Base-by-base conservation (phyloP, 2,888 invertebrate genomes). In the Lamproptera curius region DNA sequence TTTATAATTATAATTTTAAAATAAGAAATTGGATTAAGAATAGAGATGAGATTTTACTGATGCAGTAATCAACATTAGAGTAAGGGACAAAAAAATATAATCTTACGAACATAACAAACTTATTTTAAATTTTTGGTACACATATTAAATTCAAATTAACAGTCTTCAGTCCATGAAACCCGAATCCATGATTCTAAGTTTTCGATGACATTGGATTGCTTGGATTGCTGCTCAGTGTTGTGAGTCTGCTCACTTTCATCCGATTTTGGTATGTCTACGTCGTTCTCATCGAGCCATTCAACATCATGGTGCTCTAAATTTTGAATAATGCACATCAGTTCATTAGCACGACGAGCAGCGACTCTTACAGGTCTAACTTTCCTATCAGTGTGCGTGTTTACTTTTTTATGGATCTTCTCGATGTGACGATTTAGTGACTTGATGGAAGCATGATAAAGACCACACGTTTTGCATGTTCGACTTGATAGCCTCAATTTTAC, bases 401-500 rank as follows among this genome's bases (percentile, higher is more conserved):
- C 51, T 59, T 57, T 57, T 42, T 56, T 57, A 58, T 57, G 56
- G 54, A 56, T 57, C 54, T 58, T 57, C 48, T 58, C 56, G 55
- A 61, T 62, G 61, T 59, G 62, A 59, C 55, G 58, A 58, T 59
- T 61, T 57, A 61, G 37, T 62, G 56, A 62, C 44, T 57, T 59
- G 57, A 56, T 52, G 56, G 57, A 58, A 56, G 55, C 56, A 56
- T 59, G 53, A 58, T 57, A 57, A 57, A 58, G 53, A 56, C 57
- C 53, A 59, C 51, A 54, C 54, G 51, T 58, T 57, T 57, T 59
- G 61, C 57, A 57, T 58, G 52, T 61, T 57, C 59, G 54, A 52
- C 57, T 58, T 59, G 58, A 56, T 45, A 60, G 58, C 55, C 43
- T 57, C 53, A 59, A 59, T 57, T 56, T 50, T 52, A 58, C 54